These are phyloP conservation scores for Acipenser oxyrinchus DNA, from an alignment of 2,797 vertebrate genomes.

Conservation along the genomic window DNA sequence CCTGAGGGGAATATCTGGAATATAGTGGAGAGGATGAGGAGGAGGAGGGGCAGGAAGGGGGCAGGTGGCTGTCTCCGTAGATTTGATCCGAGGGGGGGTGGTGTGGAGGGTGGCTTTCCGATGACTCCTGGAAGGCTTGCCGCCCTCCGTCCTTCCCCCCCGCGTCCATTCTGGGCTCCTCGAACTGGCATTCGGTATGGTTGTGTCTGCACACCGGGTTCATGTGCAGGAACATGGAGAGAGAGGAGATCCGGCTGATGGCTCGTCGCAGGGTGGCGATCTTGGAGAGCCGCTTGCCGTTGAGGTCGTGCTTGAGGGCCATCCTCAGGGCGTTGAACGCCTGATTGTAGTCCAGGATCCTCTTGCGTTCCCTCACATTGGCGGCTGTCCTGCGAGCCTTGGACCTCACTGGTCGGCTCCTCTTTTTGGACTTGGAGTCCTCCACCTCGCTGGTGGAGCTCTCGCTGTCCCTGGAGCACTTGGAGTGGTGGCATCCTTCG, in stretches of 20 bases:
- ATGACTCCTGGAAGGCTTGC: constrained; percentile 1
- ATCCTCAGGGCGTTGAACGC: constrained; percentile 87
- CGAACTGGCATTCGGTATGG: constrained; percentile 45
- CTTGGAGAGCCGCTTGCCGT: constrained; percentile 87
- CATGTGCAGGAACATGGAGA: constrained; percentile 73
- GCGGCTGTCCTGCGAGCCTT: constrained; percentile 83
- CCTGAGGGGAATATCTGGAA: constrained; percentile 30
- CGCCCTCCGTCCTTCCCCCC: fast-evolving
- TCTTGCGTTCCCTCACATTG: constrained; percentile 86
- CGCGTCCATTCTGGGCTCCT: background rate
- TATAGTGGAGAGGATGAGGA: constrained; percentile 42
- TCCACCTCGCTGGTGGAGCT: constrained; percentile 43
- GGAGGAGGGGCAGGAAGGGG: constrained; percentile 30
- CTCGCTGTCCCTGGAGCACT: constrained; percentile 41
- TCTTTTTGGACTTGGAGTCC: constrained; percentile 58
- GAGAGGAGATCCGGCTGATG: constrained; percentile 73
- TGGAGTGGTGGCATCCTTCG: constrained; percentile 28
- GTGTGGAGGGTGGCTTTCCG: constrained; percentile 11
- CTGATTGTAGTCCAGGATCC: constrained; percentile 95
- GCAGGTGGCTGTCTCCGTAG: background rate
- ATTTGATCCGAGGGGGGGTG: constrained; percentile 4
- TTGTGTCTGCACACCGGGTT: constrained; percentile 38
- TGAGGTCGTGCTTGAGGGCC: constrained; percentile 79
- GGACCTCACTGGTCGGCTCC: constrained; percentile 68
- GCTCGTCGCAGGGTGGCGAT: constrained; percentile 85